Evolutionary conservation across 2,113 vertebrate species (phyloP), one percentile per base, ranked within the genome.

Genomic region (Plecturocebus donacophilus): DNA sequence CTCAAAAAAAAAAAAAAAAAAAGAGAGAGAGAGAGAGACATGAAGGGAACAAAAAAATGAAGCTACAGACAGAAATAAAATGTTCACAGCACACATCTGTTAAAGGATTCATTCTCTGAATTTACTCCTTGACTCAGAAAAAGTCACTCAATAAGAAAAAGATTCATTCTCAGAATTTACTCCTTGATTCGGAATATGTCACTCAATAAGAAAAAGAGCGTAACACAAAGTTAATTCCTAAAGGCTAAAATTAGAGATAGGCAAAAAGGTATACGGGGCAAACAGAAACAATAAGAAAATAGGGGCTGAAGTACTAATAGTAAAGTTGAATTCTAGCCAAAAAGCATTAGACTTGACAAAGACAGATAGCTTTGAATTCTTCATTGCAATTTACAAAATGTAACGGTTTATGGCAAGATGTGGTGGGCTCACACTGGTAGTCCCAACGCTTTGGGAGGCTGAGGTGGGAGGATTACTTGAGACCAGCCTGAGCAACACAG

Each of bases 251-350:
- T 68, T 61, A 80, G 42, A 93, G n/a, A 83, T 54, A 35, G 77
- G 68, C 11, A 68, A 76, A 83, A 83, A 82, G 23, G 45, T 52
- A 19, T 49, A 54, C 7, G 2, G 70, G 64, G 45, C 30, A 94
- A 42, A 61, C 10, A 1, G 40, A 87, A 86, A 81, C 13, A 87
- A 1, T 76, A 38, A 85, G 56, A 86, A 61, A 86, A 47, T 10
- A 58, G 8, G 30, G 21, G 30, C 21, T 90, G 35, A 89, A 94
- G 89, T 86, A 66, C 17, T 40, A 61, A 45, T 32, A 52, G 58
- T 54, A 61, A 88, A 96, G 54, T 32, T 80, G 92, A 94, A 87
- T 32, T 84, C 27, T 30, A 73, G 73, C 92, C 70, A n/a, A 68
- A 87, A 90, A 32, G 54, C 80, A 85, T 56, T 56, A 19, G 2